Percentiles rank a stretch among this genome's conserved stretches.
Evolutionary conservation across 1,140 invertebrate genomes (phyloP).

Genomic region (Drosophila bocqueti): DNA sequence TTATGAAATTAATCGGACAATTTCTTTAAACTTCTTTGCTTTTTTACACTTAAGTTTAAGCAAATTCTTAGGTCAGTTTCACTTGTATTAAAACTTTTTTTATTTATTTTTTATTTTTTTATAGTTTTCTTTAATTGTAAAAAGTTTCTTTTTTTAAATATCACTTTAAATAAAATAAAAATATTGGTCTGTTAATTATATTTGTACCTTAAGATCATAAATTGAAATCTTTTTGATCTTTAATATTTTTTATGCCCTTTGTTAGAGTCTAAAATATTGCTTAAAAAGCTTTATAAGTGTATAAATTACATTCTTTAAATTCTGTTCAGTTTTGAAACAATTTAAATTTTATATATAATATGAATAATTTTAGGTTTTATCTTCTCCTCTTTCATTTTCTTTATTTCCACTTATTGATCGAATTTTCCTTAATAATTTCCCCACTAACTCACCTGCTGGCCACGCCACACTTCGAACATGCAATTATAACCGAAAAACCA

Average conservation of each 20-base stretch:
- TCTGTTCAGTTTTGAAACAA: background rate
- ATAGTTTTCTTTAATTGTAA: background rate
- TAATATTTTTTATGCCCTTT: background rate
- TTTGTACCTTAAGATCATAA: background rate
- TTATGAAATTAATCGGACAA: too few species aligned
- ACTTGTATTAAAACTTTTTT: background rate
- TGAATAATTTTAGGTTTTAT: too few species aligned
- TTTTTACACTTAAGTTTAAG: background rate
- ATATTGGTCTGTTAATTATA: background rate
- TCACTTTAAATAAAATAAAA: too few species aligned
- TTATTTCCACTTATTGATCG: too few species aligned
- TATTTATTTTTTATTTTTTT: too few species aligned
- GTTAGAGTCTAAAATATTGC: background rate
- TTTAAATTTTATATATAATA: background rate
- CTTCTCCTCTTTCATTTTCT: too few species aligned
- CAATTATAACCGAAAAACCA: slow-evolving; percentile 29
- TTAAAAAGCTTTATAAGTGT: too few species aligned
- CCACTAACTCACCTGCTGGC: slow-evolving; percentile 45
- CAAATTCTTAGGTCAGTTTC: background rate
- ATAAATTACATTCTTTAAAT: background rate
- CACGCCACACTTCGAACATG: slow-evolving; percentile 15
- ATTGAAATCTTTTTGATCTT: background rate
- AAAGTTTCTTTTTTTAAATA: background rate
- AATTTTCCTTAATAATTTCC: background rate
- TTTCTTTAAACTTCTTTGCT: too few species aligned